These are phyloP conservation scores for Venustoraphidia nigricollis DNA, from an alignment of 2,888 invertebrate genomes.

Conservation along the genomic window DNA sequence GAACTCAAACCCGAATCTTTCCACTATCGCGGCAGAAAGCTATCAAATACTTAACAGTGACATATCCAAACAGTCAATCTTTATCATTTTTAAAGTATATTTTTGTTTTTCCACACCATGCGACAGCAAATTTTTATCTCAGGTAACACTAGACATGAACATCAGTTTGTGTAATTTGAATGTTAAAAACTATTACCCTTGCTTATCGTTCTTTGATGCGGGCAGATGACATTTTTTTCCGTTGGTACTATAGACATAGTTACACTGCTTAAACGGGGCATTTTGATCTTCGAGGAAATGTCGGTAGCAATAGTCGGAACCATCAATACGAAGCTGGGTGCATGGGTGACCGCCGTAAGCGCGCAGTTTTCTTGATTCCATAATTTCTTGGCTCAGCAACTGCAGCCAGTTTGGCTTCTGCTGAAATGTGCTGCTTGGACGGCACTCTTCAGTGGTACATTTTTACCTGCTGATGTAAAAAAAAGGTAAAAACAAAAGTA, in stretches of 20 bases:
- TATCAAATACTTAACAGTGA: no score
- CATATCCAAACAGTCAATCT: no score
- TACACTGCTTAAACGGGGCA: slow-evolving; percentile 75
- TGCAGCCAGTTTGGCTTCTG: slow-evolving; percentile 11
- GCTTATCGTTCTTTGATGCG: slow-evolving; percentile 53
- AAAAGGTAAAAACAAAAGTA: not conserved
- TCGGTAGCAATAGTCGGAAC: slow-evolving; percentile 59
- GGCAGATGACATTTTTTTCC: slow-evolving; percentile 65
- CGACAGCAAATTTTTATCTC: no score
- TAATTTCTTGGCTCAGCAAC: slow-evolving; percentile 34
- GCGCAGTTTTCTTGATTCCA: slow-evolving; percentile 42
- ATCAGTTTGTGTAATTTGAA: no score
- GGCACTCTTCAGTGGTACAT: not conserved
- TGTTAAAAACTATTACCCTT: no score
- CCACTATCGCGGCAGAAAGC: no score
- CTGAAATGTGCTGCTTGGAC: not conserved
- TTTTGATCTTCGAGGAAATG: slow-evolving; percentile 73
- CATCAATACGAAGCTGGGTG: slow-evolving; percentile 47
- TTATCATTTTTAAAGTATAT: no score
- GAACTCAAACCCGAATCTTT: no score
- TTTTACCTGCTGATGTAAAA: no score
- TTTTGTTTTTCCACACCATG: no score
- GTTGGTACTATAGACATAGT: slow-evolving; percentile 46
- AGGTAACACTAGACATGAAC: no score
- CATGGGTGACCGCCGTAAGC: slow-evolving; percentile 51